These are phyloP conservation scores for Merluccius polli DNA, from an alignment of 2,797 vertebrate species.

Conservation along the genomic window DNA sequence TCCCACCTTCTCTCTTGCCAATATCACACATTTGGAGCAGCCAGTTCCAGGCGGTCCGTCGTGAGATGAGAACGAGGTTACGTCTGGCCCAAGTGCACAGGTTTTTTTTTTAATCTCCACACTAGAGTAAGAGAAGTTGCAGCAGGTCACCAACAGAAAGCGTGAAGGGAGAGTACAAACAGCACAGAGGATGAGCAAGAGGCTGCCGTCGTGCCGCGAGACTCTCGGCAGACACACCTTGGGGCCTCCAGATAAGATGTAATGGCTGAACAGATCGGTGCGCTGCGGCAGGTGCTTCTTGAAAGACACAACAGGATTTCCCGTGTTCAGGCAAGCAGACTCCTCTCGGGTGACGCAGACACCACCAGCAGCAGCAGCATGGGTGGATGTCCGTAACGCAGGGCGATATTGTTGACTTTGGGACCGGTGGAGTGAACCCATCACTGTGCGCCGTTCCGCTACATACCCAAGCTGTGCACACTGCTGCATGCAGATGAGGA, in stretches of 20 bases:
- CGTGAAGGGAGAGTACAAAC: background rate
- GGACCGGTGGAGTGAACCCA: background rate
- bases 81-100: no score
- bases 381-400: background rate
- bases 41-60: no score
- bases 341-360: background rate
- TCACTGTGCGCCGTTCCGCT: background rate
- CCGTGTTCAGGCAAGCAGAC: constrained; percentile 27
- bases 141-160: background rate
- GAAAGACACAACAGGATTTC: constrained; percentile 7
- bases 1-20: no score
- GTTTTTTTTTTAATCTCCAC: no score
- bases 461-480: background rate
- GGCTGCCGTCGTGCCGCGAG: background rate
- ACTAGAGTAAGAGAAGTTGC: background rate
- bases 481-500: background rate
- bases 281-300: background rate
- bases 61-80: no score
- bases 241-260: background rate
- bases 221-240: background rate
- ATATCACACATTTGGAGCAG: no score
- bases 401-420: background rate
- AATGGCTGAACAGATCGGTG: constrained; percentile 8
- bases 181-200: background rate
- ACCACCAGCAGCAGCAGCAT: constrained; percentile 21